phyloP scores from a whole-genome alignment of 2,113 vertebrate genomes.

The Mobula birostris region DNA sequence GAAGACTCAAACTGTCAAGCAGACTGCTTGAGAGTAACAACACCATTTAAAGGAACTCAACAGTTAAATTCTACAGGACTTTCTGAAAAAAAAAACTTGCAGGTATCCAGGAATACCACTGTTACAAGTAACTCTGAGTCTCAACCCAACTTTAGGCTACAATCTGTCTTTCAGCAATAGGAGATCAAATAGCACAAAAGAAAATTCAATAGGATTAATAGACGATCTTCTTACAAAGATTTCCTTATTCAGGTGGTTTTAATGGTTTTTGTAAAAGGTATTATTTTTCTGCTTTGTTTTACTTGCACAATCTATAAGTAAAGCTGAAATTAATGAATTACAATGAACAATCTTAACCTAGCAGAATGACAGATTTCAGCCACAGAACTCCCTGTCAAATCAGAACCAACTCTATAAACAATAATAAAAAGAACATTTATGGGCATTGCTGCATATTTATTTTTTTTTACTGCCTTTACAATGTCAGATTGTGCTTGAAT shows the following conservation, averaged over 20 bases:
- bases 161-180: not conserved
- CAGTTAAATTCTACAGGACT: no score
- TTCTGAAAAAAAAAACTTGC: no score
- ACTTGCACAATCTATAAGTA: not conserved
- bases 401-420: not conserved
- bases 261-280: not conserved
- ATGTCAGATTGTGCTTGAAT: slow-evolving; percentile 55
- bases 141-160: no score
- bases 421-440: not conserved
- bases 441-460: not conserved
- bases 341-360: not conserved
- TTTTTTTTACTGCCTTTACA: slow-evolving; percentile 48
- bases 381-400: not conserved
- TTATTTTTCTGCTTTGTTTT: not conserved
- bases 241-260: not conserved
- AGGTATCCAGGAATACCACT: no score
- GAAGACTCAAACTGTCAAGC: no score
- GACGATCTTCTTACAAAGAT: not conserved
- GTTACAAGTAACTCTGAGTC: no score
- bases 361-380: not conserved
- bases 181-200: not conserved
- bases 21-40: no score
- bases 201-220: not conserved
- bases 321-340: not conserved
- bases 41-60: no score